Percentiles rank a stretch among this genome's conserved stretches.
Conservation (phyloP, 2,113 vertebrate genomes). For the Spea multiplicata region DNA sequence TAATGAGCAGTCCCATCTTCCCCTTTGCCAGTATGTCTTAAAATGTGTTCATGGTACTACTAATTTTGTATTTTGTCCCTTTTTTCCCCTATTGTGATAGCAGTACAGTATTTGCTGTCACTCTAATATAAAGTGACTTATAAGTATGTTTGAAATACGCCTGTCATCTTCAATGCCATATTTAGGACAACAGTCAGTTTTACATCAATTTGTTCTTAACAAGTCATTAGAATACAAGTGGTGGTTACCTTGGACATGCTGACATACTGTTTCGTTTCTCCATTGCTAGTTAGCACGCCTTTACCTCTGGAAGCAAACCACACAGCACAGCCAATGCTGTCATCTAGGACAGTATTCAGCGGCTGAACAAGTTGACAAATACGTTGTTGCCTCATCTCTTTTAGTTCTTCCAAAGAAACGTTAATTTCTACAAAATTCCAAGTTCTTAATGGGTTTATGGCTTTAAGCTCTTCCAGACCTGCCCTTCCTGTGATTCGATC, state of each 20-base stretch:
- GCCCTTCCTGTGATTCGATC: constrained; percentile 84
- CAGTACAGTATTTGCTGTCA: too few species aligned
- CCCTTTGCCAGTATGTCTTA: too few species aligned
- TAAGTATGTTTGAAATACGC: too few species aligned
- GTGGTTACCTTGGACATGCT: constrained; percentile 81
- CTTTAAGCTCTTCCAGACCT: constrained; percentile 77
- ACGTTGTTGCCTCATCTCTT: constrained; percentile 64
- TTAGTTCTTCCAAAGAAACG: constrained; percentile 78
- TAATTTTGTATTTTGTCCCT: too few species aligned
- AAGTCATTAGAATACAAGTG: not conserved
- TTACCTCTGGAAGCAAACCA: constrained; percentile 92
- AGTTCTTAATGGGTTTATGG: constrained; percentile 70
- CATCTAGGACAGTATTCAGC: constrained; percentile 86
- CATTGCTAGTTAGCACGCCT: constrained; percentile 64
- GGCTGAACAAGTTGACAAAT: constrained; percentile 82
- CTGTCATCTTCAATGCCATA: too few species aligned
- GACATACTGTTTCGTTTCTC: constrained; percentile 61
- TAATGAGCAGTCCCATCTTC: too few species aligned
- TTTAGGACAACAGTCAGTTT: too few species aligned
- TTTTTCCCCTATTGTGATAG: too few species aligned
- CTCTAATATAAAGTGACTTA: too few species aligned
- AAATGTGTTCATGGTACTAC: too few species aligned
- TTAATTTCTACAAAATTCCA: constrained; percentile 97
- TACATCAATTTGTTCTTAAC: too few species aligned
- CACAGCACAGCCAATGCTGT: constrained; percentile 93